Percentiles rank a stretch among this genome's conserved stretches.
These are phyloP conservation scores for Chesias legatella DNA, from an alignment of 2,888 invertebrate species.

Conservation along the genomic window DNA sequence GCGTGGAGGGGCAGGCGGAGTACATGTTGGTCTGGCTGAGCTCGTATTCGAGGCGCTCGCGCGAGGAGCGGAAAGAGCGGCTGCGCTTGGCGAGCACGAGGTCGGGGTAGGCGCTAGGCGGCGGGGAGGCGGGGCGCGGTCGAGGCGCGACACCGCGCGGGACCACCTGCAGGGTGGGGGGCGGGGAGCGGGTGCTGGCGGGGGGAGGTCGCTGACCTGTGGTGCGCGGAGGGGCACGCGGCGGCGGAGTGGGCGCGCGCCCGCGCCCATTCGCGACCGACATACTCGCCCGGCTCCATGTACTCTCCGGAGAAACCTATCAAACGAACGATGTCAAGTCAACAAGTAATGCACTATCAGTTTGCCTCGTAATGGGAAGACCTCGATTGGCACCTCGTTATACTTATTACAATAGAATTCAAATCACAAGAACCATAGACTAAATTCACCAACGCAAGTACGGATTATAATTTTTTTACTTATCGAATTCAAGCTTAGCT, in stretches of 20 bases:
- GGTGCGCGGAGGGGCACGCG: slow-evolving; percentile 59
- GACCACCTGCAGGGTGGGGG: slow-evolving; percentile 28
- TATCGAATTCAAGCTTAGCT: too few species aligned
- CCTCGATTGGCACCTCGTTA: too few species aligned
- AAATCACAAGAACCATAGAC: too few species aligned
- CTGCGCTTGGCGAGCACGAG: slow-evolving; percentile 68
- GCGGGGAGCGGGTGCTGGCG: slow-evolving; percentile 19
- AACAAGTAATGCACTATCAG: too few species aligned
- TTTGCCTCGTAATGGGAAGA: too few species aligned
- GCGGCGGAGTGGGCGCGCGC: slow-evolving; percentile 76
- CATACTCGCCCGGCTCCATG: slow-evolving; percentile 71
- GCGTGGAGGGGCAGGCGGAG: slow-evolving; percentile 68
- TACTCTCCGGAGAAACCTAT: slow-evolving; percentile 77
- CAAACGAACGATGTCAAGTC: not conserved
- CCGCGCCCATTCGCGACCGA: slow-evolving; percentile 63
- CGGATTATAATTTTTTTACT: too few species aligned
- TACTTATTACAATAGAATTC: too few species aligned
- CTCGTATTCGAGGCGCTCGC: slow-evolving; percentile 80
- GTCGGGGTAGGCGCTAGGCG: slow-evolving; percentile 75
- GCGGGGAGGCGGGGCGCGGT: slow-evolving; percentile 56
- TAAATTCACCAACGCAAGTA: too few species aligned
- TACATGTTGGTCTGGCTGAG: slow-evolving; percentile 80
- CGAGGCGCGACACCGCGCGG: too few species aligned
- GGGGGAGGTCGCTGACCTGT: slow-evolving; percentile 35
- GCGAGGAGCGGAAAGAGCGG: slow-evolving; percentile 66